These are phyloP conservation scores for Paradoxurus hermaphroditus DNA, from an alignment of 2,113 vertebrate genomes.

Conservation along the genomic window DNA sequence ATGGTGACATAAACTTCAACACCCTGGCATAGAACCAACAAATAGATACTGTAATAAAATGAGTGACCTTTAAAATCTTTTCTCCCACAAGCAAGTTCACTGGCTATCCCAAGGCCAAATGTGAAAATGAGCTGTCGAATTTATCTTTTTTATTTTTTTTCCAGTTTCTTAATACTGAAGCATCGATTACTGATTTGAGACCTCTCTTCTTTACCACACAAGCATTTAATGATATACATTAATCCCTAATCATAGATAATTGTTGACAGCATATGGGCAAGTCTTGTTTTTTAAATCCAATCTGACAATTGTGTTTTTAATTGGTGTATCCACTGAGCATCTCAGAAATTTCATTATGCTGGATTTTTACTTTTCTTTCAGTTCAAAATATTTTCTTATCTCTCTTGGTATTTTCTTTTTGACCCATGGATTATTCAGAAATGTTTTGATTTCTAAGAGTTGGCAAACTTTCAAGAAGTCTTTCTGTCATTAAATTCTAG, in stretches of 20 bases:
- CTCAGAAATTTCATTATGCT: neutral
- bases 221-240: neutral
- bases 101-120: neutral
- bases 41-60: neutral
- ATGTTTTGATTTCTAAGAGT: neutral
- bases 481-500: neutral
- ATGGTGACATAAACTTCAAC: neutral
- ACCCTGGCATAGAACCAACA: no score
- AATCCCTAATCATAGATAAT: neutral
- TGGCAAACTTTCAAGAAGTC: neutral
- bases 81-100: neutral
- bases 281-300: neutral
- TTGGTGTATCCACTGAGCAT: neutral
- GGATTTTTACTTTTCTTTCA: neutral
- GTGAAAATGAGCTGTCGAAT: neutral
- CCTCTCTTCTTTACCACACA: neutral
- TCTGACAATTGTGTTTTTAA: neutral
- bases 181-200: neutral
- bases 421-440: neutral
- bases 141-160: neutral
- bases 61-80: slow-evolving; percentile 8
- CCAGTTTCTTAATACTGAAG: neutral
- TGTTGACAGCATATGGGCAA: neutral
- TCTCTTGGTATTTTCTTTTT: neutral
- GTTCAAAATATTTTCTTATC: slow-evolving; percentile 6